Percentiles rank a stretch among this genome's conserved stretches.
These are phyloP conservation scores for Cheilosia vulpina DNA, from an alignment of 2,888 invertebrate species.

Conservation along the genomic window DNA sequence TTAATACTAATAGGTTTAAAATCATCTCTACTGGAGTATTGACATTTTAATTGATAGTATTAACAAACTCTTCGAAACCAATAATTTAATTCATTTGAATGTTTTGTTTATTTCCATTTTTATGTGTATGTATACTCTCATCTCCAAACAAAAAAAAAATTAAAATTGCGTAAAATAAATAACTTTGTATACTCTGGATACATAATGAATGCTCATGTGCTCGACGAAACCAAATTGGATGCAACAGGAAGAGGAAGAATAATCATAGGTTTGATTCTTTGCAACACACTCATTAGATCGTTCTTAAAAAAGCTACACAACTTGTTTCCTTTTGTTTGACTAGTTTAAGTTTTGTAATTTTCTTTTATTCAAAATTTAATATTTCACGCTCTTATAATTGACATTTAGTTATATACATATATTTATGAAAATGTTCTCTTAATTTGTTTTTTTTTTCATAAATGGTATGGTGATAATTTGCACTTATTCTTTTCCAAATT, in stretches of 20 bases:
- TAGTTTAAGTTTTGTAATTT: slow-evolving; percentile 54
- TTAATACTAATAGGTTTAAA: no score
- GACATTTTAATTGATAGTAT: slow-evolving; percentile 1
- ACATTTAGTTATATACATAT: slow-evolving; percentile 31
- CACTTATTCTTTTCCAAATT: slow-evolving; percentile 8
- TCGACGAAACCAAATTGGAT: slow-evolving; percentile 75
- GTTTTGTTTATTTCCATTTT: slow-evolving; percentile 72
- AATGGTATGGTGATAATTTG: slow-evolving; percentile 60
- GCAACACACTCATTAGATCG: slow-evolving; percentile 62
- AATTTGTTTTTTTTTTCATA: slow-evolving; percentile 10
- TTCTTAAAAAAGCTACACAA: slow-evolving; percentile 66
- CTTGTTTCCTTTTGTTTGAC: slow-evolving; percentile 76
- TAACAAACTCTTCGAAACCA: slow-evolving; percentile 28
- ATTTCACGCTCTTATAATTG: slow-evolving; percentile 47
- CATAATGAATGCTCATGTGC: slow-evolving; percentile 61
- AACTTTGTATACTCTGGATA: slow-evolving; percentile 53
- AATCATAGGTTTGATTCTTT: slow-evolving; percentile 84
- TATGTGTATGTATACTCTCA: slow-evolving; percentile 48
- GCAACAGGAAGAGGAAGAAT: slow-evolving; percentile 84
- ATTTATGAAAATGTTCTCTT: no score
- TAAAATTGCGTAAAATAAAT: slow-evolving; percentile 36
- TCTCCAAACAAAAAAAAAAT: slow-evolving; percentile 49
- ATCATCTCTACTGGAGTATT: slow-evolving; percentile 1
- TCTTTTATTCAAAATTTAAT: slow-evolving; percentile 46
- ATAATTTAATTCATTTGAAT: slow-evolving; percentile 61